Percentiles rank a stretch among this genome's conserved stretches.
These are phyloP conservation scores for Drosophila nigritarsus DNA, from an alignment of 2,888 invertebrate species.

Conservation along the genomic window DNA sequence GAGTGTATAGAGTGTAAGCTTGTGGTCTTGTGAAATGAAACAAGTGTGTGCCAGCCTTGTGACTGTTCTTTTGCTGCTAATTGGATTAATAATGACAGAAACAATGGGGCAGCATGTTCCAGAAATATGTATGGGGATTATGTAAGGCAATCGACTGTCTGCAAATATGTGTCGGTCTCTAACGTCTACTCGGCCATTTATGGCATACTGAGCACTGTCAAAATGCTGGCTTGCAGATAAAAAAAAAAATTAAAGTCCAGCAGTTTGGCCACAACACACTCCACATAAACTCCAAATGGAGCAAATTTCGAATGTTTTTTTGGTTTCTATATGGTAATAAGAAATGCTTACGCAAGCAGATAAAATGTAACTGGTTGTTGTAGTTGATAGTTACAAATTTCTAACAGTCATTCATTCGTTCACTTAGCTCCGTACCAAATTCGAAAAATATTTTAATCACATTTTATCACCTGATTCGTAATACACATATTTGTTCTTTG, in stretches of 20 bases:
- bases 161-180: constrained; percentile 43
- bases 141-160: constrained; percentile 59
- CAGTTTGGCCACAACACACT: constrained; percentile 37
- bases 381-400: not conserved
- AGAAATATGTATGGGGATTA: constrained; percentile 57
- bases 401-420: not conserved
- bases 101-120: constrained; percentile 62
- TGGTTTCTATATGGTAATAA: constrained; percentile 22
- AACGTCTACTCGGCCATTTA: constrained; percentile 22
- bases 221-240: constrained; percentile 39
- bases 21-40: constrained; percentile 44
- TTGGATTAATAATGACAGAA: constrained; percentile 77
- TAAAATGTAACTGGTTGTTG: constrained; percentile 10
- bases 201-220: constrained; percentile 52
- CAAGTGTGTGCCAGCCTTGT: constrained; percentile 25
- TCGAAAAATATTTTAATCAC: not conserved
- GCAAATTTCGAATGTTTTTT: not conserved
- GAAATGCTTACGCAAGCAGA: constrained; percentile 21
- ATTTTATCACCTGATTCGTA: not conserved
- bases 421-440: not conserved
- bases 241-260: constrained; percentile 26
- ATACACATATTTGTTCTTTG: constrained; percentile 19
- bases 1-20: not conserved
- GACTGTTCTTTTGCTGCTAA: constrained; percentile 68
- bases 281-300: constrained; percentile 17